These are phyloP conservation scores for Drosophila suzukii DNA, from an alignment of 1,140 invertebrate genomes.

Conservation along the genomic window DNA sequence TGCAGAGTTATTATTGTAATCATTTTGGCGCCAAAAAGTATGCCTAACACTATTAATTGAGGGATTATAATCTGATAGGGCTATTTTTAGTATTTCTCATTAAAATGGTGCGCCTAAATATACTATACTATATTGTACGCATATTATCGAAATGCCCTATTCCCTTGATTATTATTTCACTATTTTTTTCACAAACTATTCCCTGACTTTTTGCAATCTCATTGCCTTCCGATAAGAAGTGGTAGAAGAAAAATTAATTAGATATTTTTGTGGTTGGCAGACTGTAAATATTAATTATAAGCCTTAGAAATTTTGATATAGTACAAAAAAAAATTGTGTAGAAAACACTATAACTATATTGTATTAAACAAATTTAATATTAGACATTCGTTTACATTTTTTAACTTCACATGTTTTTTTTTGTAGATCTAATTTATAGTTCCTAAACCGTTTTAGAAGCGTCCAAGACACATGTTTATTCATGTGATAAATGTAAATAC, in stretches of 20 bases:
- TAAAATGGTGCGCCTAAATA: too few species aligned
- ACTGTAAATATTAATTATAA: neutral
- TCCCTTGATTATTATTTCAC: neutral
- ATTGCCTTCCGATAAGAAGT: conserved; percentile 1
- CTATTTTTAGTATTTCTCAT: neutral
- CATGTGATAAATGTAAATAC: too few species aligned
- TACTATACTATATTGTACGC: too few species aligned
- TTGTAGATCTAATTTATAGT: neutral
- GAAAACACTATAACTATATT: neutral
- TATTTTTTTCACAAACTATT: neutral
- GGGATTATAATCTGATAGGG: neutral
- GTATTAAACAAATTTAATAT: too few species aligned
- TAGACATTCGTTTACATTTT: too few species aligned
- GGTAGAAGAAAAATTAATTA: neutral
- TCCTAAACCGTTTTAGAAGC: too few species aligned
- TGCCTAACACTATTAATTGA: neutral
- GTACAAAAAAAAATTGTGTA: neutral
- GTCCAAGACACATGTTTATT: neutral
- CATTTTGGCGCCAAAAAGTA: conserved; percentile 2
- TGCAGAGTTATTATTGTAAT: conserved; percentile 8
- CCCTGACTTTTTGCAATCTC: neutral
- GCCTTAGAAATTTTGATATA: neutral
- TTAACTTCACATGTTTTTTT: too few species aligned
- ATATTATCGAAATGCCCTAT: neutral
- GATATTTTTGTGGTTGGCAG: neutral